Conservation (phyloP, 1,140 invertebrate species). For the Rhizoglyphus robini region DNA sequence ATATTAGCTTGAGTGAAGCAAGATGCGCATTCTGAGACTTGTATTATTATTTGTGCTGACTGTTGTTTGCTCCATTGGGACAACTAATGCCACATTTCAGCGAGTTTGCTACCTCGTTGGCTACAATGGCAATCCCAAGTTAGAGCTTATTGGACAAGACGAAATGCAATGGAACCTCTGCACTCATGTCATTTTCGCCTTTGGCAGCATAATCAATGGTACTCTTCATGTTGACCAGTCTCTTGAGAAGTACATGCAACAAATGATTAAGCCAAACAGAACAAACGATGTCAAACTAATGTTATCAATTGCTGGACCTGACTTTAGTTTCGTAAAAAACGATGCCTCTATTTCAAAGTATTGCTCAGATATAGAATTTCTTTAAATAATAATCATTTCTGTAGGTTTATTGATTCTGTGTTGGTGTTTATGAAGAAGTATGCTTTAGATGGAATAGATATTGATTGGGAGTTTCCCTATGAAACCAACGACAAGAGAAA, state of each 20-base stretch:
- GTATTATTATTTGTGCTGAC: too few relatives aligned
- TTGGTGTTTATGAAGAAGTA: conserved; percentile 30
- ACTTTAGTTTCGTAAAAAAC: neutral
- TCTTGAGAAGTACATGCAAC: neutral
- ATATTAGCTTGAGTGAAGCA: too few relatives aligned
- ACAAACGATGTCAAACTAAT: neutral
- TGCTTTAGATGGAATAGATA: conserved; percentile 35
- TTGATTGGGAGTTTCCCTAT: conserved; percentile 51
- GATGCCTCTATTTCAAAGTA: neutral
- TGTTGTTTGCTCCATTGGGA: neutral
- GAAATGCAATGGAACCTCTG: conserved; percentile 58
- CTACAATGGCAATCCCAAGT: conserved; percentile 61
- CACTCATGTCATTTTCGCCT: conserved; percentile 49
- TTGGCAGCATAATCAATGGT: conserved; percentile 58
- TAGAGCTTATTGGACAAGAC: conserved; percentile 79
- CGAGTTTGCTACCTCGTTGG: neutral
- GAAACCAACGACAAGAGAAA: conserved; percentile 25
- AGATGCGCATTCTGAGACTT: too few relatives aligned
- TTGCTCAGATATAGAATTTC: neutral
- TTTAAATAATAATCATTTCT: neutral
- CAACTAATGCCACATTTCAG: neutral
- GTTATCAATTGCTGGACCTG: neutral
- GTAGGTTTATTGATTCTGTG: conserved; percentile 31
- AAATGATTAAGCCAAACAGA: neutral
- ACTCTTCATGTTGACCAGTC: neutral